Conservation (phyloP, 2,113 vertebrate species). For the Myrmecophaga tridactyla region DNA sequence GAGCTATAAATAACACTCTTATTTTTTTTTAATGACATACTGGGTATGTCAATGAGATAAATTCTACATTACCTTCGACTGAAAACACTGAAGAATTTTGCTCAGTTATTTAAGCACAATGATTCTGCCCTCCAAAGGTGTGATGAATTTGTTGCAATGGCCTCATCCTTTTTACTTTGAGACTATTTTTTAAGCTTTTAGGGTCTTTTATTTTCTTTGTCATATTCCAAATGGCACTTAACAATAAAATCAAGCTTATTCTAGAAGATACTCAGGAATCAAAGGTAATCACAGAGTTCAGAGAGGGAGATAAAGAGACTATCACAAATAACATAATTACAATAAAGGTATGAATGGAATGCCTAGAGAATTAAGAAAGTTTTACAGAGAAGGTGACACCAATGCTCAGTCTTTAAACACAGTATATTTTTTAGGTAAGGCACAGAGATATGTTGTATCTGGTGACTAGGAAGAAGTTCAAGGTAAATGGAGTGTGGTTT, state of each 20-base stretch:
- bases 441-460: not conserved
- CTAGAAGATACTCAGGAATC: not conserved
- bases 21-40: not conserved
- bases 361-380: not conserved
- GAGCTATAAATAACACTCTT: not conserved
- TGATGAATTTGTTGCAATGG: not conserved
- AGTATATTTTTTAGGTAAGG: not conserved
- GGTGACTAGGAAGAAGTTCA: not conserved
- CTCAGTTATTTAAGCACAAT: not conserved
- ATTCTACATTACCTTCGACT: not conserved
- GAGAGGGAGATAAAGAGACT: not conserved
- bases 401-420: not conserved
- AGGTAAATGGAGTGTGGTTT: not conserved
- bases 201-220: not conserved
- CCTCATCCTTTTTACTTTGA: not conserved
- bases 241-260: not conserved
- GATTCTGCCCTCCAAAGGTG: not conserved
- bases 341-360: not conserved
- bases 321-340: not conserved
- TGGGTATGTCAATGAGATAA: not conserved
- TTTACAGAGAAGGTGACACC: not conserved
- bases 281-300: not conserved
- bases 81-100: not conserved
- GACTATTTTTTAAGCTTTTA: not conserved
- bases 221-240: constrained; percentile 17